Evolutionary conservation across 2,797 vertebrate genomes (phyloP).

Genomic region (Gambelia wislizenii): DNA sequence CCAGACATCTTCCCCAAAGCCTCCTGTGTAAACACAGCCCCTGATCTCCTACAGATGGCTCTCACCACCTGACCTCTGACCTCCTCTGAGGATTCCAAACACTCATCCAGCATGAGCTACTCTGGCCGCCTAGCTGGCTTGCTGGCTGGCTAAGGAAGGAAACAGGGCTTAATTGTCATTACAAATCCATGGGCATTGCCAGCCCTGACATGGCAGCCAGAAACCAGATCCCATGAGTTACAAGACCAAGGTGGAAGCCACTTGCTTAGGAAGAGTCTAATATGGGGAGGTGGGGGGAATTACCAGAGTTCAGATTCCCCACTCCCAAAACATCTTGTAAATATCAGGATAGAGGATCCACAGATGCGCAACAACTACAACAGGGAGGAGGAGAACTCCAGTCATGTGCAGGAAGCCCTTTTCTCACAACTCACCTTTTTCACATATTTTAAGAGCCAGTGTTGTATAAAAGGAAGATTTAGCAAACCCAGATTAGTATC

Average conservation of each 20-base stretch:
- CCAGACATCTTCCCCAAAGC: conserved; percentile 33
- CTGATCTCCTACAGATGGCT: conserved; percentile 39
- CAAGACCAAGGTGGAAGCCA: neutral
- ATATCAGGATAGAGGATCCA: neutral
- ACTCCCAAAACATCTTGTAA: neutral
- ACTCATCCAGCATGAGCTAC: neutral
- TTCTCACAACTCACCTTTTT: neutral
- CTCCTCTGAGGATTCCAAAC: conserved; percentile 21
- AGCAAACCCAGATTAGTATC: neutral
- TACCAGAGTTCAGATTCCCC: neutral
- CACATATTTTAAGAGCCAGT: neutral
- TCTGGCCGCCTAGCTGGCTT: neutral
- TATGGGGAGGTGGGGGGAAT: too few relatives aligned
- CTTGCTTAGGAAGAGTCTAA: neutral
- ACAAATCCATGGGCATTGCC: neutral
- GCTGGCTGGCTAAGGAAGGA: neutral
- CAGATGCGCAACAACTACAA: neutral
- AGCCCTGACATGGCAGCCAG: neutral
- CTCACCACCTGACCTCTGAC: conserved; percentile 24
- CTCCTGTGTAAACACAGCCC: conserved; percentile 37
- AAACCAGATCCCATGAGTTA: too few relatives aligned
- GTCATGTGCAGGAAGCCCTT: neutral
- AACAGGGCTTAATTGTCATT: neutral
- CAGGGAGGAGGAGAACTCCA: neutral
- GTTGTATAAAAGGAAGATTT: too few relatives aligned